These are phyloP conservation scores for Sebastes hopkinsi DNA, from an alignment of 2,797 vertebrate genomes.

Conservation along the genomic window DNA sequence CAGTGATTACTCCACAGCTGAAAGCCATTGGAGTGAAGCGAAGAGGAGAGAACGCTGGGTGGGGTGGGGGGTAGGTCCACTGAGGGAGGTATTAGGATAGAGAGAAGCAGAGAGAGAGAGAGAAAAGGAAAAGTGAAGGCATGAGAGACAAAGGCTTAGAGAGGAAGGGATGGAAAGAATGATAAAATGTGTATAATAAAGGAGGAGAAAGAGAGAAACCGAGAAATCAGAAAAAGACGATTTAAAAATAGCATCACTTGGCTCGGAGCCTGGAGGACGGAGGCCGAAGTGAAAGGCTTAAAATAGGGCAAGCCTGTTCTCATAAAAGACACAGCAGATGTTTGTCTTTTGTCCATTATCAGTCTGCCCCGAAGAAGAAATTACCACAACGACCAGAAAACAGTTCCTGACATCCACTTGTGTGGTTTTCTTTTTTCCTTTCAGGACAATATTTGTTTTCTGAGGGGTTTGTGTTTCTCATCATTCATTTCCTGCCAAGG, in stretches of 20 bases:
- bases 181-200: conserved; percentile 1
- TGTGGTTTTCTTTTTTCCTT: conserved; percentile 23
- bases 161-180: conserved; percentile 1
- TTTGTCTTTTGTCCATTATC: conserved; percentile 40
- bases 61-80: conserved; percentile 14
- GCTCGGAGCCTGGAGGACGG: conserved; percentile 22
- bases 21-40: conserved; percentile 73
- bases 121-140: conserved; percentile 14
- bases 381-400: conserved; percentile 26
- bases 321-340: conserved; percentile 7
- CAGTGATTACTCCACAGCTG: conserved; percentile 79
- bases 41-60: conserved; percentile 49
- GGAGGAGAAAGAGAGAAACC: neutral
- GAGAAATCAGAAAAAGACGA: neutral
- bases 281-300: conserved; percentile 20
- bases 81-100: conserved; percentile 23
- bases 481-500: conserved; percentile 40
- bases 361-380: conserved; percentile 34
- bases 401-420: conserved; percentile 24
- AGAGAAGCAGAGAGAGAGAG: conserved; percentile 4
- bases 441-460: conserved; percentile 54
- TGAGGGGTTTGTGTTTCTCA: conserved; percentile 47
- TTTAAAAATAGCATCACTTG: conserved; percentile 52
- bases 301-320: neutral
- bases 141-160: conserved; percentile 4